Percentiles rank a stretch among this genome's conserved stretches.
These are phyloP conservation scores for Tachysurus fulvidraco DNA, from an alignment of 2,113 vertebrate species.

Conservation along the genomic window DNA sequence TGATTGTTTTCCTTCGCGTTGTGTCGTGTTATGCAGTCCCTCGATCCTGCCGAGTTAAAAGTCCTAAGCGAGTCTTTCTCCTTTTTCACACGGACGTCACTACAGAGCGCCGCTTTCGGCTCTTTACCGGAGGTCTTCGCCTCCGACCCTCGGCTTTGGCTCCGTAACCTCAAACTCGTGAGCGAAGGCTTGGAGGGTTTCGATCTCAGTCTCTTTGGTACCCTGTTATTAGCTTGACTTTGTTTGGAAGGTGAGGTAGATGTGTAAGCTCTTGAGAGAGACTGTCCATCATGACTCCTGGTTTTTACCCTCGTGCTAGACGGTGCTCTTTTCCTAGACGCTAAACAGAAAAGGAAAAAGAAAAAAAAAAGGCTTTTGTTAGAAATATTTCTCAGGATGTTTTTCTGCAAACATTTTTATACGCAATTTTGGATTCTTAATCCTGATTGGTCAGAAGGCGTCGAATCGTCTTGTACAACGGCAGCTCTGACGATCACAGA, in stretches of 20 bases:
- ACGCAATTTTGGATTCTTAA: neutral
- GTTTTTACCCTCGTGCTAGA: constrained; percentile 84
- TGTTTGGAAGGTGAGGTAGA: constrained; percentile 97
- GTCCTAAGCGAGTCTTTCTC: constrained; percentile 15
- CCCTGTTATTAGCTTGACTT: constrained; percentile 90
- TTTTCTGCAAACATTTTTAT: neutral
- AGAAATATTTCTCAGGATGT: neutral
- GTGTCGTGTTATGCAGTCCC: constrained; percentile 83
- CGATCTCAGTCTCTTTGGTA: constrained; percentile 97
- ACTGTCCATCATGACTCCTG: constrained; percentile 82
- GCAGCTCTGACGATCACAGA: neutral
- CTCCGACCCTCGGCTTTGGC: constrained; percentile 75
- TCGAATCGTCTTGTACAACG: neutral
- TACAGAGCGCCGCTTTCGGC: constrained; percentile 71
- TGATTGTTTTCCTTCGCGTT: constrained; percentile 78
- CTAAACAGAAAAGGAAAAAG: constrained; percentile 64
- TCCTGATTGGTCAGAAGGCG: neutral
- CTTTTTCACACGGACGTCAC: constrained; percentile 28
- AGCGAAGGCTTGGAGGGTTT: constrained; percentile 87
- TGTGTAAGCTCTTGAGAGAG: constrained; percentile 80
- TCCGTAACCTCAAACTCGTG: constrained; percentile 83
- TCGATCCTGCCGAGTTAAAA: neutral
- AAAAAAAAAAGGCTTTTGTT: neutral
- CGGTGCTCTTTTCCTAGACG: constrained; percentile 84
- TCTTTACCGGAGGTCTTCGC: constrained; percentile 70